Evolutionary conservation across 1,140 invertebrate species (phyloP), one percentile per base, ranked within the genome.

Genomic region (Phthorimaea operculella): DNA sequence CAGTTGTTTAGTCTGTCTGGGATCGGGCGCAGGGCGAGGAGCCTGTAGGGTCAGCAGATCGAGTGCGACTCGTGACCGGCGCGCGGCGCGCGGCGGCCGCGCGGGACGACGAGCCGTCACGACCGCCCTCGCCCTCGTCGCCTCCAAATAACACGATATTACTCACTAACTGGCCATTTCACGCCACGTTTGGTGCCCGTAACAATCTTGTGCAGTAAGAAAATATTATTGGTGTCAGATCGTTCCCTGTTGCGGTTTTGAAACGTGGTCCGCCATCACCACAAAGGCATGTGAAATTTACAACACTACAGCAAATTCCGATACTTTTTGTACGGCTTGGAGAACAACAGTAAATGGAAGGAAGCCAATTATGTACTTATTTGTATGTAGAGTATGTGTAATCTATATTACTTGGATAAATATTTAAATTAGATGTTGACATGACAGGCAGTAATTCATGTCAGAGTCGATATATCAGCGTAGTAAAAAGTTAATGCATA

Each of bases 141-240:
- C 76, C 77, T 79, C 68, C 69, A 79, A 83, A 79, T 77, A 81
- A 83, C 80, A 79, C 71, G 76, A 79, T 79, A 80, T 79, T 83
- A 83, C 78, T 79, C 76, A 78, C 76, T 81, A 83, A 83, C 78
- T 74, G 78, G 70, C 76, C 72, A 81, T 83, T 83, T 79, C 76
- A 83, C 78, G 80, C 78, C 74, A 74, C 72, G 65, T 72, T 77
- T 64, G 64, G 62, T 62, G 45, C 47, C 48, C 36, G 52, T 69
- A 71, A 70, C 69, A 62, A 72, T 70, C 66, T 70, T 60, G 62
- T 56, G 51, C 51, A 60, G 55, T 64, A 70, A 64, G 64, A 68
- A 70, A 74, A 71, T 72, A 76, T 74, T 72, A 51, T 69, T 66
- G 60, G 65, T 57, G 53, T 66, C 63, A 66, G 66, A 69, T 71